phyloP scores from a whole-genome alignment of 2,888 invertebrate species.

The Papilio elwesi region DNA sequence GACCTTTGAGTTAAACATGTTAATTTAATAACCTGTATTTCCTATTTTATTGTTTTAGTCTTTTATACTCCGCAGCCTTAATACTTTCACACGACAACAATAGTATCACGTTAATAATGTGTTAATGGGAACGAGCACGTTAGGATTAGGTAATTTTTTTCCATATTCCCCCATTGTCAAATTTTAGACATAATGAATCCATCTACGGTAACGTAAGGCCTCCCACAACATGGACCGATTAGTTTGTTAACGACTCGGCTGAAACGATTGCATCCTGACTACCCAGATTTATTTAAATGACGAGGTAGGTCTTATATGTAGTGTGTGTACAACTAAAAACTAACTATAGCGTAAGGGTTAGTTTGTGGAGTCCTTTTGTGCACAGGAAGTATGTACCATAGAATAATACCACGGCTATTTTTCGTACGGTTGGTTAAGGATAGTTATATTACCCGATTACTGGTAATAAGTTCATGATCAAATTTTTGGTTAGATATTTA shows the following conservation, averaged over 20 bases:
- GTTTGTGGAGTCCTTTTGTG: not conserved
- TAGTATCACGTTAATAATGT: conserved; percentile 8
- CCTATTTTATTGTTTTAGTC: conserved; percentile 11
- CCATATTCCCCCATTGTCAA: no score
- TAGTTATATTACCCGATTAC: conserved; percentile 1
- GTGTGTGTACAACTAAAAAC: no score
- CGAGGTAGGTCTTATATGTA: no score
- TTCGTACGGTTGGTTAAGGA: not conserved
- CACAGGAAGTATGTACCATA: no score
- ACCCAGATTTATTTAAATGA: no score
- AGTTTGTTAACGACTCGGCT: no score
- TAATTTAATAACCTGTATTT: conserved; percentile 13
- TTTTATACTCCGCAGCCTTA: not conserved
- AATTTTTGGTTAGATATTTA: no score
- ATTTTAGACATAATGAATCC: no score
- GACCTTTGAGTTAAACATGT: not conserved
- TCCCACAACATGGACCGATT: no score
- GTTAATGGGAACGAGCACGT: not conserved
- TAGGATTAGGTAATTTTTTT: not conserved
- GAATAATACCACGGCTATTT: not conserved
- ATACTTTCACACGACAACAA: conserved; percentile 32
- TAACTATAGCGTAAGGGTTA: not conserved
- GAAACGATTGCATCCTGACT: no score
- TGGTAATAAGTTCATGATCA: no score
- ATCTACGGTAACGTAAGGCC: no score